Evolutionary conservation across 2,797 vertebrate genomes (phyloP).

Genomic region (Gallirallus australis): DNA sequence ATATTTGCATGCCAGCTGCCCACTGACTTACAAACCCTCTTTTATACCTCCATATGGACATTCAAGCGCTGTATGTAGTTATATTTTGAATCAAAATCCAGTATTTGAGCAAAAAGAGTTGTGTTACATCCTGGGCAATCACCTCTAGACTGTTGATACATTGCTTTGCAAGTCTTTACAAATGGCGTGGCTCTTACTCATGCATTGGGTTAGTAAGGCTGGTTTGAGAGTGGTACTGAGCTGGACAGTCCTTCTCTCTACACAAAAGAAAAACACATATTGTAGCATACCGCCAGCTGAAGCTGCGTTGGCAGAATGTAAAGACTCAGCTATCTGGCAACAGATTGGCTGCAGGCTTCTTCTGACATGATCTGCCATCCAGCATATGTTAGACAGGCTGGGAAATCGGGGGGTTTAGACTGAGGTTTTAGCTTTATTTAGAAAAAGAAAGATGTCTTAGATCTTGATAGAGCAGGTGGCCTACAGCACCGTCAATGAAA

Average conservation of each 20-base stretch:
- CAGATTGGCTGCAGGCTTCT: slow-evolving; percentile 67
- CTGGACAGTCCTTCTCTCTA: background rate
- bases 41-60: background rate
- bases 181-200: background rate
- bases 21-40: background rate
- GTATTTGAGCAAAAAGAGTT: background rate
- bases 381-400: slow-evolving; percentile 67
- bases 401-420: slow-evolving; percentile 53
- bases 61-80: background rate
- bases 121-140: background rate
- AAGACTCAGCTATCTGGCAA: slow-evolving; percentile 54
- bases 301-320: slow-evolving; percentile 63
- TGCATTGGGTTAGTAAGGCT: background rate
- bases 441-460: slow-evolving; percentile 32
- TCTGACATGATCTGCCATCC: slow-evolving; percentile 70
- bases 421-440: slow-evolving; percentile 49
- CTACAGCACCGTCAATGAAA: background rate
- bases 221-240: background rate
- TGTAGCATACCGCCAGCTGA: slow-evolving; percentile 46
- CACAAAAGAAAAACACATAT: background rate
- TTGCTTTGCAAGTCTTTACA: background rate
- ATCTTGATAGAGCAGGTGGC: background rate
- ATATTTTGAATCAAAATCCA: background rate
- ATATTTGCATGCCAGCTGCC: background rate
- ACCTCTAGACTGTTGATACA: background rate